Evolutionary conservation across 92 coral and sea anemone genomes (phyloP).

Genomic region (Bergia sp.): DNA sequence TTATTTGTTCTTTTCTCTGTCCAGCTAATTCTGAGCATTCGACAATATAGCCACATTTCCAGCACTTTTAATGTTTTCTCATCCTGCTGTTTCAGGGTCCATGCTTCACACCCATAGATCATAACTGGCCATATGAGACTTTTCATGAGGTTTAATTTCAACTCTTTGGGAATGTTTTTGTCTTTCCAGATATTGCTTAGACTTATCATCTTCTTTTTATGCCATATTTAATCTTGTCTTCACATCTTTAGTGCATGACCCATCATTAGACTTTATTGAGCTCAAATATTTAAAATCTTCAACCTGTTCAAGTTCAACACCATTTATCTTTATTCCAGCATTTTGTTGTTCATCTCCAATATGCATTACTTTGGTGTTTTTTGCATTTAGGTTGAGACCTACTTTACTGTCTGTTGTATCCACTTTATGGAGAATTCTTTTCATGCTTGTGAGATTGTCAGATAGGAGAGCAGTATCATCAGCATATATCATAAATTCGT

Average conservation of each 20-base stretch:
- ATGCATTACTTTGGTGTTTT: conserved; percentile 13
- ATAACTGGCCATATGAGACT: background rate
- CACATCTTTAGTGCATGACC: background rate
- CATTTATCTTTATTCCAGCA: background rate
- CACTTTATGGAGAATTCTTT: background rate
- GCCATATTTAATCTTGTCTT: background rate
- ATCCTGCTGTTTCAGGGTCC: background rate
- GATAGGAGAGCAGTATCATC: background rate
- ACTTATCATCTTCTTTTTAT: background rate
- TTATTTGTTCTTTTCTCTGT: too few species aligned
- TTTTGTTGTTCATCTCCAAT: conserved; percentile 8
- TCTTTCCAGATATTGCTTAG: background rate
- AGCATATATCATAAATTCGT: background rate
- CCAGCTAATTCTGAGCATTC: background rate
- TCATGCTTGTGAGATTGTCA: background rate
- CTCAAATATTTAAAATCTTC: conserved; percentile 2
- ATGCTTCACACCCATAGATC: background rate
- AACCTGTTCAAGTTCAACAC: background rate
- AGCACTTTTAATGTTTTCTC: background rate
- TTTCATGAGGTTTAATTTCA: too few species aligned
- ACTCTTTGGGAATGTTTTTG: background rate
- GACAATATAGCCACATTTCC: background rate
- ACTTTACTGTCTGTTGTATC: background rate
- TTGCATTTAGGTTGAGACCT: conserved; percentile 13
- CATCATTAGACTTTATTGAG: background rate